These are phyloP conservation scores for Pogonocherus hispidulus DNA, from an alignment of 2,888 invertebrate species.

Conservation along the genomic window DNA sequence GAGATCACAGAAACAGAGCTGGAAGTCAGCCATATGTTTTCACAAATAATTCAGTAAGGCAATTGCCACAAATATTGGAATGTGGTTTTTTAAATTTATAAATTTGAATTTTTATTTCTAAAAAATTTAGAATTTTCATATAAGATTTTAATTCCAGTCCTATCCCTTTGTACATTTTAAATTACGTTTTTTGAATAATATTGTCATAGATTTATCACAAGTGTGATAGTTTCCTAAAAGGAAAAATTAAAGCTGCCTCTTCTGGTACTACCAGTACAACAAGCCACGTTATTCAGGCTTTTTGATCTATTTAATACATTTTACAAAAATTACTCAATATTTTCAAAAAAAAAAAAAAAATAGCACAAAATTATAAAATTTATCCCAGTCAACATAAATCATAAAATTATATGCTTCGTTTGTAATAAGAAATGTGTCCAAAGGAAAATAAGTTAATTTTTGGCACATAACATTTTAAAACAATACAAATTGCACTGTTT, in stretches of 20 bases:
- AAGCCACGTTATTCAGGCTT: slow-evolving; percentile 14
- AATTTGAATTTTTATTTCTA: slow-evolving; percentile 12
- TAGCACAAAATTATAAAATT: background rate
- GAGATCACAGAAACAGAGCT: slow-evolving; percentile 70
- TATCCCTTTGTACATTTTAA: slow-evolving; percentile 58
- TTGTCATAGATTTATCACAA: slow-evolving; percentile 57
- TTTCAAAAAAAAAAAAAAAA: slow-evolving; percentile 15
- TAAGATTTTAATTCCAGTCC: slow-evolving; percentile 60
- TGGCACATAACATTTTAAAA: slow-evolving; percentile 54
- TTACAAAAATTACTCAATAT: slow-evolving; percentile 11
- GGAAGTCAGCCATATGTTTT: slow-evolving; percentile 60
- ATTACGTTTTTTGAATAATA: slow-evolving; percentile 43
- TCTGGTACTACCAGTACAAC: slow-evolving; percentile 29
- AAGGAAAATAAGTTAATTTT: slow-evolving; percentile 49
- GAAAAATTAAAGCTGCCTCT: slow-evolving; percentile 62
- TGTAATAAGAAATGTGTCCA: slow-evolving; percentile 46
- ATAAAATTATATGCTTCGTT: slow-evolving; percentile 19
- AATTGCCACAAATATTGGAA: slow-evolving; percentile 56
- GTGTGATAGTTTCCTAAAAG: slow-evolving; percentile 42
- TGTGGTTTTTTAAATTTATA: slow-evolving; percentile 47
- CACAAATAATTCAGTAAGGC: slow-evolving; percentile 53
- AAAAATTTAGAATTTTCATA: background rate
- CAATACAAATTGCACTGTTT: slow-evolving; percentile 52
- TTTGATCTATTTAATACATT: slow-evolving; percentile 7
- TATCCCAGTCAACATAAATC: slow-evolving; percentile 30